These are phyloP conservation scores for Minunthozetes semirufus DNA, from an alignment of 2,888 invertebrate genomes.

Conservation along the genomic window DNA sequence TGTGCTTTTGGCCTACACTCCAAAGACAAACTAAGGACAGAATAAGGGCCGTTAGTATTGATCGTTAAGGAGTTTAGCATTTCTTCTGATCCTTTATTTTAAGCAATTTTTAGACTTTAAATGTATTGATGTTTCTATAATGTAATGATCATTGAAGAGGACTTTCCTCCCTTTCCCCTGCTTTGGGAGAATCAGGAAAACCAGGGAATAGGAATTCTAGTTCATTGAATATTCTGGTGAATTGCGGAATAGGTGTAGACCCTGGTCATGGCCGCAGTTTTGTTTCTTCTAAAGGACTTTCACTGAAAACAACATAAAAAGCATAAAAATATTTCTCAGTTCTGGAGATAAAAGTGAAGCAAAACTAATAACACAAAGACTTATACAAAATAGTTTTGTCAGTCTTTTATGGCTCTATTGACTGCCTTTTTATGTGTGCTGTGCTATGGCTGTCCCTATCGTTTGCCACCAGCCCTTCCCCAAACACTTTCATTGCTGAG, in stretches of 20 bases:
- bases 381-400: conserved; percentile 9
- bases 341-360: neutral
- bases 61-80: neutral
- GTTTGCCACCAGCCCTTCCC: neutral
- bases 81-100: neutral
- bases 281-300: too few relatives aligned
- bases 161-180: neutral
- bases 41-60: conserved; percentile 12
- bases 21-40: neutral
- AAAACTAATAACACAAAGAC: neutral
- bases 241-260: too few relatives aligned
- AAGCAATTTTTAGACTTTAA: neutral
- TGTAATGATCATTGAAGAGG: conserved; percentile 14
- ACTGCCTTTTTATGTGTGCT: neutral
- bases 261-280: too few relatives aligned
- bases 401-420: neutral
- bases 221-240: too few relatives aligned
- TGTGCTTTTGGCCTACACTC: too few relatives aligned
- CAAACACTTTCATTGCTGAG: neutral
- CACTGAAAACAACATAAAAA: neutral
- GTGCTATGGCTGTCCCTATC: neutral
- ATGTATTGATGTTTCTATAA: conserved; percentile 22
- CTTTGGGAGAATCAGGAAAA: too few relatives aligned
- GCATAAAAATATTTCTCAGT: neutral
- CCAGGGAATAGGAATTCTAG: too few relatives aligned